Base-by-base conservation (phyloP, 2,888 invertebrate genomes). In the Neoaliturus tenellus region DNA sequence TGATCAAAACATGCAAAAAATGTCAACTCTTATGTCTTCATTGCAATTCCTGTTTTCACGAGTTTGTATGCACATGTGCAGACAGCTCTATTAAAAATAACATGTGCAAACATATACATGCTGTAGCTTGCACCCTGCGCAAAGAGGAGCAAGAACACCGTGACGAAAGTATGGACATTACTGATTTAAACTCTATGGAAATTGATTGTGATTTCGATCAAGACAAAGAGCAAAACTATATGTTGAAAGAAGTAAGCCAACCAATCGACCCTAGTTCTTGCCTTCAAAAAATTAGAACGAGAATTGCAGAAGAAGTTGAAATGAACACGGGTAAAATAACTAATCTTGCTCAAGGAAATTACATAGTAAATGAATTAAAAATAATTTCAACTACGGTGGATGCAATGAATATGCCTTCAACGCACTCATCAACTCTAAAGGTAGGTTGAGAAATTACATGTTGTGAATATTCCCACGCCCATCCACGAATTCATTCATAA, bases 61-160 rank as follows among this genome's bases (percentile, higher is more conserved):
- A 83, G 28, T 83, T 75, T 17, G 62, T 55, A 17, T 83, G 83
- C 55, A 39, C 83, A 1, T 83, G 83, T 78, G n/a, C 44, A 10
- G 83, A 83, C 75, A 55, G 78, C 35, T 14, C 39, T 23, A 41
- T 78, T n/a, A 83, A 83, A 41, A 75, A 75, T 62, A 83, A 83
- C 48, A 83, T 83, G 83, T n/a, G n/a, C n/a, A n/a, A n/a, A n/a
- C n/a, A n/a, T n/a, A n/a, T n/a, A n/a, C n/a, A n/a, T n/a, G n/a
- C 78, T 75, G 20, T 75, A 75, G 44, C 83, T 75, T 44, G 78
- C 78, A 35, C 83, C 75, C 62, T n/a, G 6, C 55, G 55, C 23
- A 39, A 39, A 39, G 39, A 39, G 5, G 6, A 5, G 12, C 5
- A 39, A 39, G 39, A 39, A 39, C 5, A 39, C 39, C 5, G 5